A percentile compares a stretch with the other conserved stretches of the same genome.
Evolutionary conservation across 2,888 invertebrate genomes (phyloP).

Genomic region (Podotricha telesiphe): DNA sequence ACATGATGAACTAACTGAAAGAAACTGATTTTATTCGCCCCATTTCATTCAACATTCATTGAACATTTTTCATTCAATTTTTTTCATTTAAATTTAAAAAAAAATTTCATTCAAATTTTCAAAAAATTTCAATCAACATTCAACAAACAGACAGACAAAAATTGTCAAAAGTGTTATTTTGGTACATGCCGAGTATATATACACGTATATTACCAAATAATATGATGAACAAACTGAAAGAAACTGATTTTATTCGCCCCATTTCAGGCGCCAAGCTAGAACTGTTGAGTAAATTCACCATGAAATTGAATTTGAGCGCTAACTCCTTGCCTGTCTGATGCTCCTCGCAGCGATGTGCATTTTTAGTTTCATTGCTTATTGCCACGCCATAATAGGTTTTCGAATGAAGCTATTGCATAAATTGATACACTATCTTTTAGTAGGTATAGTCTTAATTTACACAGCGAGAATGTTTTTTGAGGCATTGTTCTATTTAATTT

Average conservation of each 20-base stretch:
- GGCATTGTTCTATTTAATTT: not conserved
- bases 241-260: constrained; percentile 7
- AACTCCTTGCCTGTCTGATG: constrained; percentile 44
- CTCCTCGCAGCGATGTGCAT: constrained; percentile 39
- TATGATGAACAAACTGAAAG: not conserved
- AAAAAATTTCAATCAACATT: too few species aligned
- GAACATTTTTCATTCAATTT: too few species aligned
- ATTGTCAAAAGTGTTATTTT: too few species aligned
- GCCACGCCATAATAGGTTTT: constrained; percentile 38
- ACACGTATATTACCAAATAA: not conserved
- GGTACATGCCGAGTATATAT: too few species aligned
- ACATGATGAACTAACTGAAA: not conserved
- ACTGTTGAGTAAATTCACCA: constrained; percentile 47
- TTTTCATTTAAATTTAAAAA: too few species aligned
- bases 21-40: constrained; percentile 3
- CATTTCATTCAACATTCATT: too few species aligned
- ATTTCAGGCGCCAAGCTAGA: constrained; percentile 37
- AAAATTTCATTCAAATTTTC: too few species aligned
- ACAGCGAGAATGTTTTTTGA: not conserved
- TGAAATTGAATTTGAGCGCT: constrained; percentile 48
- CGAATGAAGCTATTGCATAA: constrained; percentile 33
- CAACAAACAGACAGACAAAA: too few species aligned
- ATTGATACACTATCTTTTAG: constrained; percentile 22
- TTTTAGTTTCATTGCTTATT: constrained; percentile 43
- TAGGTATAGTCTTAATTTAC: constrained; percentile 12